These are phyloP conservation scores for Drosophila prosaltans DNA, from an alignment of 1,140 invertebrate species.

Conservation along the genomic window DNA sequence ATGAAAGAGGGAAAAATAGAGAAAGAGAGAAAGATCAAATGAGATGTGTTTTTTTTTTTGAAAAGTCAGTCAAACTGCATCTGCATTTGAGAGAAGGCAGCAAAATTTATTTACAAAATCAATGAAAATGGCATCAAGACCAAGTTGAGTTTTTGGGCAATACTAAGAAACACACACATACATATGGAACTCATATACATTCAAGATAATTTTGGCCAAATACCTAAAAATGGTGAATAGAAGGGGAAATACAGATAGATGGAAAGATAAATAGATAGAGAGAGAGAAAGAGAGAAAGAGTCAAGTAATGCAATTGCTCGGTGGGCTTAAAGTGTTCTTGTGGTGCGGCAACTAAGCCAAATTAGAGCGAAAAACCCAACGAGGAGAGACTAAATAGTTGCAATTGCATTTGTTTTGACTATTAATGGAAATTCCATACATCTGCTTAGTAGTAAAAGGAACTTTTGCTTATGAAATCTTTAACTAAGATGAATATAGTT, in stretches of 20 bases:
- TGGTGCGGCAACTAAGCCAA: conserved; percentile 48
- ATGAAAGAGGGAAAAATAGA: background rate
- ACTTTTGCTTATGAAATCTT: too few species aligned
- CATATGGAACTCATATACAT: background rate
- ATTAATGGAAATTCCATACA: background rate
- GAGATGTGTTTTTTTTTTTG: conserved; percentile 28
- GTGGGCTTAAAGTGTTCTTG: conserved; percentile 24
- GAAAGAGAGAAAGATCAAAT: conserved; percentile 38
- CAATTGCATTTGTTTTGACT: background rate
- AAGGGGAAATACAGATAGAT: conserved; percentile 6
- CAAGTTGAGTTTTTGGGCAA: conserved; percentile 16
- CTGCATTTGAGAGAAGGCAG: conserved; percentile 27
- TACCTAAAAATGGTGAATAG: conserved; percentile 38
- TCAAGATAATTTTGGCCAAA: conserved; percentile 9
- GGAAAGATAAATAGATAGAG: background rate
- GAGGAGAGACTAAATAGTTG: conserved; percentile 18
- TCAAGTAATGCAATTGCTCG: conserved; percentile 49
- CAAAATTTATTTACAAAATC: conserved; percentile 68
- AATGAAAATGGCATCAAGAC: conserved; percentile 47
- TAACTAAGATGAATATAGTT: too few species aligned
- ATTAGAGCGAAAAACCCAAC: conserved; percentile 41
- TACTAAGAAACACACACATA: background rate
- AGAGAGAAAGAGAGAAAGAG: background rate
- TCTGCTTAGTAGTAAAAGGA: too few species aligned
- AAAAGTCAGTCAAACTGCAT: conserved; percentile 34